phyloP scores from a whole-genome alignment of 37 sponge, comb jelly and placozoan genomes.

The Halichondria panicea region DNA sequence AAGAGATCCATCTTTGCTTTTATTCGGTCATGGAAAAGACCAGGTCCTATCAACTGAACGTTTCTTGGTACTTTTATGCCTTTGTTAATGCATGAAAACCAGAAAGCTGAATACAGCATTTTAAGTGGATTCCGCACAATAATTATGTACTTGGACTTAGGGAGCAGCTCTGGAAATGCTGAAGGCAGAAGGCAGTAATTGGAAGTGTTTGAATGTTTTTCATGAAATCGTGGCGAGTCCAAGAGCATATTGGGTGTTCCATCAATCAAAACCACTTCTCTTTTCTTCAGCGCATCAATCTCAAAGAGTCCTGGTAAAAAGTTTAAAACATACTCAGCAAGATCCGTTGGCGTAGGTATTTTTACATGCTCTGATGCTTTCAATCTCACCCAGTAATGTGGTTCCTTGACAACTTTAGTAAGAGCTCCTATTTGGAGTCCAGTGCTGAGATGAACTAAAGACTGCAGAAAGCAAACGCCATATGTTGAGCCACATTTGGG shows the following conservation, averaged over 20 bases:
- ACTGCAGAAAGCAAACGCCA: slow-evolving; percentile 14
- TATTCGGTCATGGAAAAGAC: slow-evolving; percentile 29
- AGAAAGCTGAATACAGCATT: slow-evolving; percentile 45
- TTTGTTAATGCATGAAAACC: slow-evolving; percentile 44
- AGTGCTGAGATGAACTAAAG: neutral
- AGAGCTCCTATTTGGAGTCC: neutral
- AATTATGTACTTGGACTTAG: slow-evolving; percentile 43
- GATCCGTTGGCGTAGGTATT: neutral
- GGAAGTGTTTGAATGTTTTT: neutral
- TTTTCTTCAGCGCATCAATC: neutral
- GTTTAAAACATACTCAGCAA: slow-evolving; percentile 9
- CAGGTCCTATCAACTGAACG: slow-evolving; percentile 14
- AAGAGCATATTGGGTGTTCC: slow-evolving; percentile 30
- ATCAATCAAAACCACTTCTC: neutral
- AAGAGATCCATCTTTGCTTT: slow-evolving; percentile 3
- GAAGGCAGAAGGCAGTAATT: slow-evolving; percentile 48
- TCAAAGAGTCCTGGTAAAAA: neutral
- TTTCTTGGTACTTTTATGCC: neutral
- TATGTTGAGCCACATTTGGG: slow-evolving; percentile 56
- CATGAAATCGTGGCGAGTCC: slow-evolving; percentile 23
- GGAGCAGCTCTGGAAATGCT: slow-evolving; percentile 26
- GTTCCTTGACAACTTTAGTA: slow-evolving; percentile 16
- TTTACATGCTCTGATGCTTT: neutral
- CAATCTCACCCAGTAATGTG: slow-evolving; percentile 34
- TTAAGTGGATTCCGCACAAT: slow-evolving; percentile 42